phyloP scores from a whole-genome alignment of 2,797 vertebrate genomes.

The Semotilus atromaculatus region DNA sequence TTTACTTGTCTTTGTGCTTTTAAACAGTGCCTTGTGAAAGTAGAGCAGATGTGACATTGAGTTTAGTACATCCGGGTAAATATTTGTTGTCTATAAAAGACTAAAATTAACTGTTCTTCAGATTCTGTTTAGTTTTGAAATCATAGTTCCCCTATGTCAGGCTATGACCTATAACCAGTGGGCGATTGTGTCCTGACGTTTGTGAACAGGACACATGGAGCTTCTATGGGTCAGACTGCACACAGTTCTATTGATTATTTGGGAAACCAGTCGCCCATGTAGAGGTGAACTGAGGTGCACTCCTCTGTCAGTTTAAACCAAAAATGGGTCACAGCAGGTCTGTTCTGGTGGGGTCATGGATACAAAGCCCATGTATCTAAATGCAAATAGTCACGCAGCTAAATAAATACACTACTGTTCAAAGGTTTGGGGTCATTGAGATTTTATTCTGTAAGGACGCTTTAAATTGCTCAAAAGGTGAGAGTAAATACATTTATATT shows the following conservation, averaged over 20 bases:
- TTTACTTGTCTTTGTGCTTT: not conserved
- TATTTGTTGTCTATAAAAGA: not conserved
- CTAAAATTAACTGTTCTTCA: not conserved
- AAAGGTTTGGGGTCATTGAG: not conserved
- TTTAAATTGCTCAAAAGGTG: not conserved
- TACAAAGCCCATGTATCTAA: not conserved
- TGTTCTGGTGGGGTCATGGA: not conserved
- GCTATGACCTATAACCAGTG: conserved; percentile 35
- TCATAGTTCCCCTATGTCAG: not conserved
- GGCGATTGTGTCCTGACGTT: not conserved
- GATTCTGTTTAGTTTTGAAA: not conserved
- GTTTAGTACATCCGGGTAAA: not conserved
- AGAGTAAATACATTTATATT: not conserved
- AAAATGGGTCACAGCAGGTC: not conserved
- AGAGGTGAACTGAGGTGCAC: conserved; percentile 13
- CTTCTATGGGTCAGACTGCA: conserved; percentile 17
- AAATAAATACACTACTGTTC: not conserved
- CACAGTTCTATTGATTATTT: conserved; percentile 40
- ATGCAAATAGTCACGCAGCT: not conserved
- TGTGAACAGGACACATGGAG: conserved; percentile 7
- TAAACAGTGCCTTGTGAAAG: not conserved
- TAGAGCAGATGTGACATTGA: not conserved
- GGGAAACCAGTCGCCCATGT: not conserved
- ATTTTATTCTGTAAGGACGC: not conserved
- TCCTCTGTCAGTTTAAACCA: not conserved